phyloP scores from a whole-genome alignment of 2,113 vertebrate species.

The Orthochromis malagaraziensis region DNA sequence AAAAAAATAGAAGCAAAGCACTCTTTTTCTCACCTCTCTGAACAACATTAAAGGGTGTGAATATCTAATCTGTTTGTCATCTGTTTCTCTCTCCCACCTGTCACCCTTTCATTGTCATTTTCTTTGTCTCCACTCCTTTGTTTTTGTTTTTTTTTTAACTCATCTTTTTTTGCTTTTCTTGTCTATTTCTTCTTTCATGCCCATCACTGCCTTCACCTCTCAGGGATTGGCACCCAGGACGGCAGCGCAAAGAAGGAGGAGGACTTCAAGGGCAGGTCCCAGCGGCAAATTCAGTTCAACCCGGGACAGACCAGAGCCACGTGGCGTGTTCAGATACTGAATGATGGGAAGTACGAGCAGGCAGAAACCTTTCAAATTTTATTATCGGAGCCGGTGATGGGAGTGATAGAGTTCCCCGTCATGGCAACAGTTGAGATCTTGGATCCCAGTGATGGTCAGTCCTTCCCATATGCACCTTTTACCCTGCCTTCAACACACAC shows the following conservation, averaged over 20 bases:
- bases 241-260: slow-evolving; percentile 81
- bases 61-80: slow-evolving; percentile 38
- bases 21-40: slow-evolving; percentile 33
- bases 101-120: not conserved
- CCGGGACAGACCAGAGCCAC: slow-evolving; percentile 84
- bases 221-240: slow-evolving; percentile 86
- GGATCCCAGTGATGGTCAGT: slow-evolving; percentile 88
- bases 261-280: slow-evolving; percentile 87
- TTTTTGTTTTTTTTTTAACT: not conserved
- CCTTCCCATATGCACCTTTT: not conserved
- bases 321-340: slow-evolving; percentile 80
- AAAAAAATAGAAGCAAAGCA: slow-evolving; percentile 8
- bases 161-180: not conserved
- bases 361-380: slow-evolving; percentile 86
- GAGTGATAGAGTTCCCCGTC: slow-evolving; percentile 78
- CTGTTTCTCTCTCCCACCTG: slow-evolving; percentile 14
- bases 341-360: slow-evolving; percentile 80
- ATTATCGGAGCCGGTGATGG: slow-evolving; percentile 90
- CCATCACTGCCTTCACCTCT: not conserved
- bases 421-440: slow-evolving; percentile 83
- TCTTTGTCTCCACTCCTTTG: not conserved
- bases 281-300: slow-evolving; percentile 94
- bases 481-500: not conserved
- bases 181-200: not conserved
- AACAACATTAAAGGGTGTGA: slow-evolving; percentile 44